A percentile compares a stretch with the other conserved stretches of the same genome.
These are phyloP conservation scores for Heterodera carotae DNA, from an alignment of 1,140 invertebrate genomes.

Conservation along the genomic window DNA sequence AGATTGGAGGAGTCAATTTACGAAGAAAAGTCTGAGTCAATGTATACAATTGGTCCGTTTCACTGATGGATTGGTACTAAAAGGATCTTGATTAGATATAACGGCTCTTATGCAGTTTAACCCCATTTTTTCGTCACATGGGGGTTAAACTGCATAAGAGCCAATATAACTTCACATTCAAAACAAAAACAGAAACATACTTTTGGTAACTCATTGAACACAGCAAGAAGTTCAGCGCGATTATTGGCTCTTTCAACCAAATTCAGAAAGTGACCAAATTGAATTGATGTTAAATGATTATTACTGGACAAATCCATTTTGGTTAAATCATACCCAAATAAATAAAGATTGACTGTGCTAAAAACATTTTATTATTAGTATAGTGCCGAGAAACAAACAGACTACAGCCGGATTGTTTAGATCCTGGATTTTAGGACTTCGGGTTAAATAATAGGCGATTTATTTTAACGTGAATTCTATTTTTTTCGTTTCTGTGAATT, in stretches of 20 bases:
- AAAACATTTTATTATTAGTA: too few species aligned
- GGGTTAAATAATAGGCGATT: too few species aligned
- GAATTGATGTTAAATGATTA: background rate
- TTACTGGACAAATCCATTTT: background rate
- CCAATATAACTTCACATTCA: too few species aligned
- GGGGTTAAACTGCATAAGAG: too few species aligned
- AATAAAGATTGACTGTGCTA: background rate
- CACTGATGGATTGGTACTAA: background rate
- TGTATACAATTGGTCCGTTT: background rate
- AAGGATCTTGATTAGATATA: background rate
- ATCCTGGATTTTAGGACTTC: too few species aligned
- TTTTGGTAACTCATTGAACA: background rate
- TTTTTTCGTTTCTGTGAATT: too few species aligned
- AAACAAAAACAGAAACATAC: constrained; percentile 2
- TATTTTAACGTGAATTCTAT: too few species aligned
- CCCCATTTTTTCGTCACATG: too few species aligned
- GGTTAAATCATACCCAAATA: background rate
- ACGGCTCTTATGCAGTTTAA: too few species aligned
- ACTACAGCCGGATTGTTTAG: too few species aligned
- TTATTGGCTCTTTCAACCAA: background rate
- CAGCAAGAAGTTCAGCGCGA: background rate
- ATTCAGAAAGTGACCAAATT: background rate
- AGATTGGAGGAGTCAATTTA: constrained; percentile 17
- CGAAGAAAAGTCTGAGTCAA: constrained; percentile 1
- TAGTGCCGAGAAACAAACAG: too few species aligned